phyloP scores from a whole-genome alignment of 2,113 vertebrate species.

The Anoplopoma fimbria region DNA sequence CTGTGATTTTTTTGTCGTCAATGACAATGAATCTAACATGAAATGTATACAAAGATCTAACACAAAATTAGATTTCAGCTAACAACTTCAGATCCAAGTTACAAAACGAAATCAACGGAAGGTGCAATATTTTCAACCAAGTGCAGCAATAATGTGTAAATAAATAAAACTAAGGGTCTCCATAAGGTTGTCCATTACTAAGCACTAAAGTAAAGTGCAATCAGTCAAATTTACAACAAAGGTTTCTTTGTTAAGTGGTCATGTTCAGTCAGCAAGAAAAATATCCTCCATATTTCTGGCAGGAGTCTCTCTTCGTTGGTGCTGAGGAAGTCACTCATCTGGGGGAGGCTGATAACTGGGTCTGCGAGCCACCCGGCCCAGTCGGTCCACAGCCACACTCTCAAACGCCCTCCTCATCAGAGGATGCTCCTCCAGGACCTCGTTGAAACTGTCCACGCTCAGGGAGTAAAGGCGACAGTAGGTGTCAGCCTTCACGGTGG shows the following conservation, averaged over 20 bases:
- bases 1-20: not conserved
- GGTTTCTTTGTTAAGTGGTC: conserved; percentile 6
- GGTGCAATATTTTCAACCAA: conserved; percentile 18
- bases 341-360: conserved; percentile 53
- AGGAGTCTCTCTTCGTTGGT: conserved; percentile 11
- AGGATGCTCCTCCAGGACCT: conserved; percentile 86
- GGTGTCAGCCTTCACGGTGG: conserved; percentile 81
- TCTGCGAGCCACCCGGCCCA: conserved; percentile 70
- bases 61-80: conserved; percentile 7
- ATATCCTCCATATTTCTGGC: not conserved
- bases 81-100: conserved; percentile 14
- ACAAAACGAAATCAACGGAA: conserved; percentile 28
- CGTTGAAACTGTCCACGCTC: conserved; percentile 84
- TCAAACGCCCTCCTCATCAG: conserved; percentile 85
- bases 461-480: conserved; percentile 87
- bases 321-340: conserved; percentile 23
- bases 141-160: conserved; percentile 14
- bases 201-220: not conserved
- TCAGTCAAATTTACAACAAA: not conserved
- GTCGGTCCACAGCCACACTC: conserved; percentile 80
- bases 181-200: conserved; percentile 11
- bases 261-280: conserved; percentile 18
- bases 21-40: not conserved
- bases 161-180: conserved; percentile 12
- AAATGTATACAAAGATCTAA: conserved; percentile 17